Base-by-base conservation (phyloP, 2,113 vertebrate genomes). In the Odontesthes bonariensis region DNA sequence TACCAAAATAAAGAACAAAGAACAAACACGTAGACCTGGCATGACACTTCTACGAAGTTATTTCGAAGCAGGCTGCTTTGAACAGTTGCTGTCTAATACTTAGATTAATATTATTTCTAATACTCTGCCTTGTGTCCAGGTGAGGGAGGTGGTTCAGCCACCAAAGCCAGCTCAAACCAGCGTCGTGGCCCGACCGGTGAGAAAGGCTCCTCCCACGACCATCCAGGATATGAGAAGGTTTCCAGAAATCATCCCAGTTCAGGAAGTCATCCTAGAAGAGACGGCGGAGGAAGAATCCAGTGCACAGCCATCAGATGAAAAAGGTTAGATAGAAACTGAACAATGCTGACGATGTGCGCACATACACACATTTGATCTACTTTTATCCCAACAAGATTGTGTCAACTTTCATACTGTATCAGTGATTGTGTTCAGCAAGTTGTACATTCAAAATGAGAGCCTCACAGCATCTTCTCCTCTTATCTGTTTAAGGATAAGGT, bases 161-260 rank as follows among this genome's bases (percentile, higher is more conserved):
- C 54, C 69, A 65, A 83, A 86, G 67, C 87, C 88, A 40, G 33
- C 49, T 63, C 83, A 47, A 40, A 64, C 64, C 73, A 87, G 14
- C 57, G 73, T 86, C 6, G 61, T 93, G 31, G 88, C 90, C 71
- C 79, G 91, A 75, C 91, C 91, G 6, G 88, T 89, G 19, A 92
- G 90, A 68, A 91, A 70, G 73, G 79, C 90, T 85, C 88, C 90
- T 13, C 84, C 91, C 33, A 81, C 86, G 31, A 58, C 81, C 1
- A 84, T 91, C 67, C 82, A 89, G 0, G 84, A 88, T 11, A 67
- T 92, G 17, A 80, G 79, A 77, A 66, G 68, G 23, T 80, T 87
- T 77, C 91, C 89, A 65, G 91, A 92, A 63, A 86, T 93, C 63
- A 76, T 89, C 58, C 91, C 91, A 0, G 69, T 92, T 31, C 91